These are phyloP conservation scores for Shargacucullia verbasci DNA, from an alignment of 2,888 invertebrate species.

Conservation along the genomic window DNA sequence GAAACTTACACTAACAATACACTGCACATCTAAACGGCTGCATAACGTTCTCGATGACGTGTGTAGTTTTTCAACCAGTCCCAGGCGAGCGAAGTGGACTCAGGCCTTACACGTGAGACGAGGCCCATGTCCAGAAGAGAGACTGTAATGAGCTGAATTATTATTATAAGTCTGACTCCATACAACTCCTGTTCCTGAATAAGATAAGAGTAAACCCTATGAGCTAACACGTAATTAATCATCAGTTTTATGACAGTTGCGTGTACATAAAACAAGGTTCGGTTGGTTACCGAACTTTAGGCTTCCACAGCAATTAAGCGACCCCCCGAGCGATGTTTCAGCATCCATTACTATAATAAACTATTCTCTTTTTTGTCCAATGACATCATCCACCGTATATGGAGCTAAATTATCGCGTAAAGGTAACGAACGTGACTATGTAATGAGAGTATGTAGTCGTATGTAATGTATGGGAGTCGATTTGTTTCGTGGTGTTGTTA, in stretches of 20 bases:
- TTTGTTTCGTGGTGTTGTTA: slow-evolving; percentile 47
- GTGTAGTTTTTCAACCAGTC: no score
- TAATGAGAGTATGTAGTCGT: slow-evolving; percentile 54
- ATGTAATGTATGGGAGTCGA: slow-evolving; percentile 49
- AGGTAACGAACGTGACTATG: slow-evolving; percentile 53
- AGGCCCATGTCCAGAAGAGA: no score
- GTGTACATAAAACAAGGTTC: slow-evolving; percentile 33
- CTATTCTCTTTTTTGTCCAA: slow-evolving; percentile 45
- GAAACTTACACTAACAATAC: no score
- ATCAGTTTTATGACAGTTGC: slow-evolving; percentile 22
- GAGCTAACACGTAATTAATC: slow-evolving; percentile 16
- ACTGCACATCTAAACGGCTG: no score
- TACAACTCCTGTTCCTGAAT: slow-evolving; percentile 8
- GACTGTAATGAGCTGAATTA: no score
- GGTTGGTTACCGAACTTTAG: slow-evolving; percentile 38
- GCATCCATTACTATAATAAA: slow-evolving; percentile 20
- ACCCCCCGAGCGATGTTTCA: slow-evolving; percentile 47
- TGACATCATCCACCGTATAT: slow-evolving; percentile 64
- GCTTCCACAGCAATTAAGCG: slow-evolving; percentile 40
- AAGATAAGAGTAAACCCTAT: slow-evolving; percentile 3
- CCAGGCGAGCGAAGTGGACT: no score
- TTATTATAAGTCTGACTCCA: no score
- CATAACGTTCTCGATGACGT: no score
- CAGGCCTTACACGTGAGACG: no score
- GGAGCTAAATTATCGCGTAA: slow-evolving; percentile 57